These are phyloP conservation scores for Grapholita molesta DNA, from an alignment of 1,140 invertebrate species.

Conservation along the genomic window DNA sequence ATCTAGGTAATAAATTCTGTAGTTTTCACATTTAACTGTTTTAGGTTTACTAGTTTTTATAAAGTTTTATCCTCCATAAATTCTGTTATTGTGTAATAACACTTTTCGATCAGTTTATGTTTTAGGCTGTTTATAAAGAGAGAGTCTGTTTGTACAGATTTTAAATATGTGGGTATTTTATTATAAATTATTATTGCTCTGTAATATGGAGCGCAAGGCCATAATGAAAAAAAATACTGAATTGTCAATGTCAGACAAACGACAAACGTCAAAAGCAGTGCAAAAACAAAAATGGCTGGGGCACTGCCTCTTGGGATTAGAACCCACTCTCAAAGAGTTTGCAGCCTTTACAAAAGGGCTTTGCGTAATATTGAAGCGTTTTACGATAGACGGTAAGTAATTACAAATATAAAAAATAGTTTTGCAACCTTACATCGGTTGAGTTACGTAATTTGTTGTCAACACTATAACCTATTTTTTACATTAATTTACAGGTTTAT, in stretches of 20 bases:
- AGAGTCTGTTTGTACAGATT: too few species aligned
- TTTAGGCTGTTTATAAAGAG: too few species aligned
- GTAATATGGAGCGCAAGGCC: too few species aligned
- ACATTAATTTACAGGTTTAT: slow-evolving; percentile 2
- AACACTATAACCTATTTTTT: slow-evolving; percentile 17
- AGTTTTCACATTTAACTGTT: too few species aligned
- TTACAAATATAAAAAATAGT: neutral
- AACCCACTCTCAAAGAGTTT: slow-evolving; percentile 66
- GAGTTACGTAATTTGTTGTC: slow-evolving; percentile 47
- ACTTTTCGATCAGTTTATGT: too few species aligned
- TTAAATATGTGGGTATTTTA: too few species aligned
- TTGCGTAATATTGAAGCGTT: slow-evolving; percentile 65
- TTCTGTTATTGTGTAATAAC: too few species aligned
- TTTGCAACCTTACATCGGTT: neutral
- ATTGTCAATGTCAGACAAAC: neutral
- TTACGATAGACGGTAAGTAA: slow-evolving; percentile 61
- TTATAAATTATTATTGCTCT: too few species aligned
- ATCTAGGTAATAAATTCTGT: too few species aligned
- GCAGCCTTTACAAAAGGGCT: slow-evolving; percentile 64
- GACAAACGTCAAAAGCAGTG: neutral
- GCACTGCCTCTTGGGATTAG: slow-evolving; percentile 47
- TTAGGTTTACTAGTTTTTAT: too few species aligned
- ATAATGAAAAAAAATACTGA: slow-evolving; percentile 1
- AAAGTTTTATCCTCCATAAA: too few species aligned
- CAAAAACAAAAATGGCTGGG: slow-evolving; percentile 50